Evolutionary conservation across 2,888 invertebrate genomes (phyloP), one percentile per base, ranked within the genome.

Genomic region (Hirtodrosophila histrioides): DNA sequence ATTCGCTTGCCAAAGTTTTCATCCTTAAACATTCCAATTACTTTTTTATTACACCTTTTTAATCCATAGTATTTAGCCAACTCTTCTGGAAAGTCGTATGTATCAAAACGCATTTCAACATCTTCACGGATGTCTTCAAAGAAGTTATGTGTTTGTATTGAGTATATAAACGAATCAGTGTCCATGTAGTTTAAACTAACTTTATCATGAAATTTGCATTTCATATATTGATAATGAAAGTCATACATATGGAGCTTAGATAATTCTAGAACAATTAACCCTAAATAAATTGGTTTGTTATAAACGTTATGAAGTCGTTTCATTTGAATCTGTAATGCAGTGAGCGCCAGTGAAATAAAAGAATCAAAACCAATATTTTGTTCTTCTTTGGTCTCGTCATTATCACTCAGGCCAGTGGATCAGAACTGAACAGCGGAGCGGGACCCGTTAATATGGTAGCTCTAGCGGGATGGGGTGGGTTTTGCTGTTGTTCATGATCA

Each of bases 161-260:
- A 12, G 11, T 44, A 36, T 12, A 44, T 54, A 3, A 44, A 44
- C 2, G 36, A 54, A 8, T 54, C 51, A 17, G 17, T 17, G 17
- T 17, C 17, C 17, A 17, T 17, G 17, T 17, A 17, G 17, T 2
- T 17, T 17, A 41, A 7, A 23, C 8, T 24, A 8, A 41, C 3
- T 11, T 40, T 41, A 23, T 51, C 33, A 36, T 35, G 9, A 35
- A 41, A 53, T 43, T 53, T 53, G 9, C 43, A 27, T 3, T 24
- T n/a, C 53, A 35, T 43, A 35, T 43, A 53, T 2, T 11, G 24
- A 23, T 53, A 53, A 9, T 53, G 53, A 11, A 53, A 53, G 36
- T 41, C n/a, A 33, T 51, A 51, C 33, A 51, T 41, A 40, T 40
- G 10, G 9, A 3, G 5, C 7, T 50, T 50, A 4, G 39, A 50